Percentiles rank a stretch among this genome's conserved stretches.
Evolutionary conservation across 2,888 invertebrate genomes (phyloP).

Genomic region (Cryptophagus acutangulus): DNA sequence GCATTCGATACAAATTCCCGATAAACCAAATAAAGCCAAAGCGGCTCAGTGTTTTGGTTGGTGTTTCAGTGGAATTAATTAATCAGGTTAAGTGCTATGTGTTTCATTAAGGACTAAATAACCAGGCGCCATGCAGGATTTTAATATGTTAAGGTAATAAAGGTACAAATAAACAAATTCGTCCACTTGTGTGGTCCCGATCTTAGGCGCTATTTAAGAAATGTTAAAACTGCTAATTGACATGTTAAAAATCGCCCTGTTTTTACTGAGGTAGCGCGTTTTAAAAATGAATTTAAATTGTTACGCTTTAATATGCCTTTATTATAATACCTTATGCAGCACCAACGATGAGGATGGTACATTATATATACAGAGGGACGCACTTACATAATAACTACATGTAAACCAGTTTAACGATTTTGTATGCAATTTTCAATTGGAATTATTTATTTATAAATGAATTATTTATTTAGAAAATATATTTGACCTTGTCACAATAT

Average conservation of each 20-base stretch:
- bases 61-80: constrained; percentile 4
- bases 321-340: constrained; percentile 5
- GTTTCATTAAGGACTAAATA: constrained; percentile 19
- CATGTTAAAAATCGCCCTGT: constrained; percentile 37
- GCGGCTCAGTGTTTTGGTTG: constrained; percentile 14
- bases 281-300: constrained; percentile 39
- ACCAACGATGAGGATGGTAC: no score
- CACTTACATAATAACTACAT: constrained; percentile 32
- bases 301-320: constrained; percentile 36
- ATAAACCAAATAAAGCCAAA: not conserved
- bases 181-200: constrained; percentile 34
- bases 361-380: constrained; percentile 34
- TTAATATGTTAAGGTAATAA: constrained; percentile 25
- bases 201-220: constrained; percentile 24
- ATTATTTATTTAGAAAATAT: no score
- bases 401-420: constrained; percentile 38
- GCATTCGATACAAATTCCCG: constrained; percentile 8
- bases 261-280: constrained; percentile 21
- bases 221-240: constrained; percentile 43
- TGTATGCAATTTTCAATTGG: constrained; percentile 20
- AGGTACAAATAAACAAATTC: no score
- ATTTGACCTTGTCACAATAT: no score
- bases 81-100: constrained; percentile 19
- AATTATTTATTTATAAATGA: no score
- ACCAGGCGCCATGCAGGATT: constrained; percentile 12